Evolutionary conservation across 2,888 invertebrate genomes (phyloP).

Genomic region (Campopleginae sp.): DNA sequence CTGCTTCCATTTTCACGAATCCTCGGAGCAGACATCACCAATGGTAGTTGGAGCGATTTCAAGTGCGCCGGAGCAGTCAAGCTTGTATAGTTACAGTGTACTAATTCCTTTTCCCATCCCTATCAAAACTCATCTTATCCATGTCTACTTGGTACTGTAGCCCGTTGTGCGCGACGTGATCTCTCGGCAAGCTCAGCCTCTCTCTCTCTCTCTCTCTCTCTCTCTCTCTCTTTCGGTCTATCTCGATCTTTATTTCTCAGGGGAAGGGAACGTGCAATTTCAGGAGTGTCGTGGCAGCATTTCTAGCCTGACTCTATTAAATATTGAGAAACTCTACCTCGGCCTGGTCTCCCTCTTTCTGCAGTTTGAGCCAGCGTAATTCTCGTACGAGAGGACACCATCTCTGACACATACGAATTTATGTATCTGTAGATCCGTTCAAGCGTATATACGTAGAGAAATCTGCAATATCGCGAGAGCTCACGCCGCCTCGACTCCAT

Average conservation of each 20-base stretch:
- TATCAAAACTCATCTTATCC: slow-evolving; percentile 56
- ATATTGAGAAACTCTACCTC: slow-evolving; percentile 81
- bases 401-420: slow-evolving; percentile 24
- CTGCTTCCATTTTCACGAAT: slow-evolving; percentile 31
- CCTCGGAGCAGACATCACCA: slow-evolving; percentile 43
- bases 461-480: not conserved
- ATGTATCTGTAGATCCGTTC: not conserved
- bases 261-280: slow-evolving; percentile 80
- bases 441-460: not conserved
- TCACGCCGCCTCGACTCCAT: slow-evolving; percentile 36
- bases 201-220: slow-evolving; percentile 33
- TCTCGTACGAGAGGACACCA: slow-evolving; percentile 47
- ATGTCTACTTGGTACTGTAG: slow-evolving; percentile 49
- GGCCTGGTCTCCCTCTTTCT: slow-evolving; percentile 68
- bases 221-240: slow-evolving; percentile 21
- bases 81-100: slow-evolving; percentile 37
- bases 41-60: slow-evolving; percentile 21
- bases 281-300: slow-evolving; percentile 83
- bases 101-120: slow-evolving; percentile 21
- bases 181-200: slow-evolving; percentile 30
- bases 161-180: slow-evolving; percentile 48
- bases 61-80: slow-evolving; percentile 30
- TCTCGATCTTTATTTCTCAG: slow-evolving; percentile 45
- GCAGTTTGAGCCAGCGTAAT: slow-evolving; percentile 31
- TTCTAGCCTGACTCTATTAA: slow-evolving; percentile 82